phyloP scores from a whole-genome alignment of 92 coral and sea anemone species.

The Epizoanthus illoricatus region DNA sequence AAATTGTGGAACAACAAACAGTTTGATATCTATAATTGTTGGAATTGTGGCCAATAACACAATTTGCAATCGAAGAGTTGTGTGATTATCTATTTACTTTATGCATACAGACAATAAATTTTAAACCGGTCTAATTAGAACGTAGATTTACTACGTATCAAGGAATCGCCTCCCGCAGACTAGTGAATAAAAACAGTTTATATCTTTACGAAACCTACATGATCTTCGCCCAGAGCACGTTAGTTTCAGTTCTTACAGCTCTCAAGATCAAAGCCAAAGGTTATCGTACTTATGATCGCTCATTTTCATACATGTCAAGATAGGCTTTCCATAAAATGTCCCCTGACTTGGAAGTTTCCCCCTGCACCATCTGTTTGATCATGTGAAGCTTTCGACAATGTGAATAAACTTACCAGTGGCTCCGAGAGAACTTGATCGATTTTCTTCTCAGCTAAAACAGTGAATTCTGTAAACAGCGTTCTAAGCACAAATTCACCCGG shows the following conservation, averaged over 20 bases:
- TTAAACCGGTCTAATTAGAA: not conserved
- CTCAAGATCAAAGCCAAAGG: slow-evolving; percentile 12
- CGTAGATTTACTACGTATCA: not conserved
- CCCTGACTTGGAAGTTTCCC: no score
- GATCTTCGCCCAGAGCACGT: slow-evolving; percentile 1
- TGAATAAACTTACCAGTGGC: slow-evolving; percentile 78
- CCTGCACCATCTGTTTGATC: not conserved
- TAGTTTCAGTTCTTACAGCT: not conserved
- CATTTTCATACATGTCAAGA: not conserved
- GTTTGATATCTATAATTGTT: no score
- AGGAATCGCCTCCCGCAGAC: not conserved
- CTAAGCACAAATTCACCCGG: slow-evolving; percentile 96
- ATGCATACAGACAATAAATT: not conserved
- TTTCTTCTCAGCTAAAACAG: slow-evolving; percentile 86
- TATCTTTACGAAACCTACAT: not conserved
- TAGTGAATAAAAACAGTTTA: not conserved
- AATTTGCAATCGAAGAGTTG: no score
- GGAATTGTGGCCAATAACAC: no score
- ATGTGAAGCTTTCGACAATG: not conserved
- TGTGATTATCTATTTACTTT: no score
- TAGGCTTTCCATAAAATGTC: not conserved
- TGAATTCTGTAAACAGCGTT: slow-evolving; percentile 90
- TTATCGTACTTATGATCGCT: not conserved
- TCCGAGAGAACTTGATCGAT: slow-evolving; percentile 89
- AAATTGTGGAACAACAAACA: no score